These are phyloP conservation scores for Stenoptilia bipunctidactyla DNA, from an alignment of 2,888 invertebrate species.

Conservation along the genomic window DNA sequence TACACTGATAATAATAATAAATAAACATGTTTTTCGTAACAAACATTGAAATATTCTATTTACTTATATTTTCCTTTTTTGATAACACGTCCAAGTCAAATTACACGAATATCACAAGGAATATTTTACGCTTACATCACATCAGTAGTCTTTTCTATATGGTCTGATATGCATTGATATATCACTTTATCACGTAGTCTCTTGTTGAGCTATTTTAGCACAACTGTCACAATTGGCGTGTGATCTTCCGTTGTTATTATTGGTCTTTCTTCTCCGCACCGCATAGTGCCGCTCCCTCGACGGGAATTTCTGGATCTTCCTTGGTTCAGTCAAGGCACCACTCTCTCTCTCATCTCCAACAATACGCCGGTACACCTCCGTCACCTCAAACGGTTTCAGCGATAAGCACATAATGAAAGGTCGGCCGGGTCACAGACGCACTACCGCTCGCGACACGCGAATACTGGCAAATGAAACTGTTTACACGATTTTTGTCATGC, in stretches of 20 bases:
- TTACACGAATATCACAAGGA: too few species aligned
- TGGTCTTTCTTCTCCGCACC: constrained; percentile 69
- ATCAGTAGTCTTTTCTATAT: too few species aligned
- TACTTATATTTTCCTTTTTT: too few species aligned
- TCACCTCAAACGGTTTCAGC: constrained; percentile 52
- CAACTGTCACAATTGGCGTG: constrained; percentile 53
- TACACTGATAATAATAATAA: too few species aligned
- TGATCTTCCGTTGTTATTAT: constrained; percentile 44
- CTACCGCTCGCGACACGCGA: constrained; percentile 13
- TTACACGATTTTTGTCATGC: constrained; percentile 20
- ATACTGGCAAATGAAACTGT: constrained; percentile 22
- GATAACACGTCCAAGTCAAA: too few species aligned
- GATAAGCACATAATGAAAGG: constrained; percentile 43
- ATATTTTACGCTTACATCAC: too few species aligned
- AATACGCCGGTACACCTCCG: constrained; percentile 46
- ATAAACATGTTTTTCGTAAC: too few species aligned
- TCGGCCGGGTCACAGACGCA: constrained; percentile 7
- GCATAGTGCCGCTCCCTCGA: constrained; percentile 78
- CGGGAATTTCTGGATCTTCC: constrained; percentile 73
- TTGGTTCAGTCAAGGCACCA: constrained; percentile 17
- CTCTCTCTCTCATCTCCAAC: constrained; percentile 32
- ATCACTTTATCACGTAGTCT: constrained; percentile 29
- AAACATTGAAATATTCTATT: too few species aligned
- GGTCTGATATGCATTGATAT: too few species aligned
- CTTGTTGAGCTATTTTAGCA: constrained; percentile 42